Base-by-base conservation (phyloP, 2,797 vertebrate genomes). In the Myotis planiceps region DNA sequence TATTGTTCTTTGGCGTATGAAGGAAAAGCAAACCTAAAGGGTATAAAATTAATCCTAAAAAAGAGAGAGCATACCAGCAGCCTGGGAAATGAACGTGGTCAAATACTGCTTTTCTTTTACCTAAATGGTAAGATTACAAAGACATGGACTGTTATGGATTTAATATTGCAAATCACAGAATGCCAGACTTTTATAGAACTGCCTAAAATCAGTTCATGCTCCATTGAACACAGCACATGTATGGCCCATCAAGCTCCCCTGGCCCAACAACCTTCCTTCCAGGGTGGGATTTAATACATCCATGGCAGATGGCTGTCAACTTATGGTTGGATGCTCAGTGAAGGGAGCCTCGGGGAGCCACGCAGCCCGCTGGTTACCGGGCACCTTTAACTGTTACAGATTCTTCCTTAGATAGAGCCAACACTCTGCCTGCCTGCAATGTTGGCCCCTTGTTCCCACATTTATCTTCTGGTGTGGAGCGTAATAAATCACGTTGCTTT, bases 401-500 rank as follows among this genome's bases (percentile, higher is more conserved):
- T 58, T 74, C 81, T 96, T 76, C 34, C 79, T 53, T 51, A 9
- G 39, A 47, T 29, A 0, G 53, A 87, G 90, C 83, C 87, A 87
- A 49, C 53, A 58, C 12, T 91, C 83, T 49, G 83, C 45, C 72
- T 83, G 21, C 72, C 93, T 39, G 21, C 76, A 92, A 86, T 23
- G 13, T 16, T 55, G 42, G 60, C 18, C 76, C 16, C 1, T 47
- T 45, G 47, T 87, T 29, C 23, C 45, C 72, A 37, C 42, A 47
- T 87, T 86, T 79, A 39, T 58, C 88, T 90, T 80, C 88, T 90
- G 60, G 53, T 51, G 55, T 69, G 58, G 74, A 88, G 39, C 34
- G 13, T 45, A 78, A 16, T 39, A 66, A 37, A 45, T 42, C n/a
- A 75, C 65, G 37, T 60, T 86, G 75, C 55, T 87, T 74, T 92